These are phyloP conservation scores for Nemotelus pantherinus DNA, from an alignment of 2,888 invertebrate genomes.

Conservation along the genomic window DNA sequence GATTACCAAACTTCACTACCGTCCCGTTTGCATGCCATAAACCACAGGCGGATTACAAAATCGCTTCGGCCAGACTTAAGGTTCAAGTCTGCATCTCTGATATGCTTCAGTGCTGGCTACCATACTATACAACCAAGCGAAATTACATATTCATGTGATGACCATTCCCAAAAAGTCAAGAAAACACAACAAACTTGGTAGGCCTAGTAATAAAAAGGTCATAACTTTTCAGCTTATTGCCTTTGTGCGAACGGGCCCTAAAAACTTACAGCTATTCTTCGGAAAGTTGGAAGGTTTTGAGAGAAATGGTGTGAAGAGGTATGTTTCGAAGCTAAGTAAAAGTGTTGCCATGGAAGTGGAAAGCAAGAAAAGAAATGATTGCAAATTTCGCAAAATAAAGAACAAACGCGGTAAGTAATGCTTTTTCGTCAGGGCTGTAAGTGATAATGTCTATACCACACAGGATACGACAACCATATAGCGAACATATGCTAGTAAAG, in stretches of 20 bases:
- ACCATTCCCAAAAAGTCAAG: conserved; percentile 27
- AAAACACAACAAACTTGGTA: conserved; percentile 16
- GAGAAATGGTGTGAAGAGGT: too few relatives aligned
- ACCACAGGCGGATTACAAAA: conserved; percentile 1
- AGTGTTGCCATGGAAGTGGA: background rate
- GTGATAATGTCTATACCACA: too few relatives aligned
- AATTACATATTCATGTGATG: too few relatives aligned
- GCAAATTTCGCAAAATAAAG: too few relatives aligned
- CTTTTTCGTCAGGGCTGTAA: too few relatives aligned
- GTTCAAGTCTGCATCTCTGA: too few relatives aligned
- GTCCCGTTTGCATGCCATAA: background rate
- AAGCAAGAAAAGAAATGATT: too few relatives aligned
- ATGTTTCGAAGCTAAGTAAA: background rate
- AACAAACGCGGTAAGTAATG: too few relatives aligned
- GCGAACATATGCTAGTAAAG: too few relatives aligned
- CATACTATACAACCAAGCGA: too few relatives aligned
- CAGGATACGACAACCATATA: too few relatives aligned
- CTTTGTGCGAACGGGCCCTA: background rate
- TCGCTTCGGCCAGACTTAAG: background rate
- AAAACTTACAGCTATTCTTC: background rate
- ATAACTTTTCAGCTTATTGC: conserved; percentile 35
- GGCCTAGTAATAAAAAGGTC: conserved; percentile 39
- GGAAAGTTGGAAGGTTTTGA: background rate
- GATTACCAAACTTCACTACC: conserved; percentile 20
- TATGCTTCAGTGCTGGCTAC: too few relatives aligned